A percentile compares a stretch with the other conserved stretches of the same genome.
These are phyloP conservation scores for Limosa lapponica DNA, from an alignment of 2,797 vertebrate genomes.

Conservation along the genomic window DNA sequence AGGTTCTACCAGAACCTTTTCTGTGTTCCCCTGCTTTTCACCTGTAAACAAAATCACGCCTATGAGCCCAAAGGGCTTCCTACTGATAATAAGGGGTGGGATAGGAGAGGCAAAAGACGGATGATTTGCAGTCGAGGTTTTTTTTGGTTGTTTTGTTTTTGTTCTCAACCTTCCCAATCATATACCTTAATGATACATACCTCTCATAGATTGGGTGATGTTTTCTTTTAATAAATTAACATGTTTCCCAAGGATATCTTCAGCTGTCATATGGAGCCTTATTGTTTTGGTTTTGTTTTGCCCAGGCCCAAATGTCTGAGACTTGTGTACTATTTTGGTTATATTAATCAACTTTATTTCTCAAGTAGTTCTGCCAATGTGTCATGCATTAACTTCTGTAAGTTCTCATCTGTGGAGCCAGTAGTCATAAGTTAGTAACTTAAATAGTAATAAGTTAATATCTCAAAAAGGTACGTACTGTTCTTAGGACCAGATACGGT, in stretches of 20 bases:
- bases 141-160: not conserved
- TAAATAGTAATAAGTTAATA: not conserved
- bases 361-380: not conserved
- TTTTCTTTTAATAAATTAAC: not conserved
- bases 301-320: not conserved
- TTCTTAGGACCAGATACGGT: not conserved
- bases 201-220: not conserved
- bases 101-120: not conserved
- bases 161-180: not conserved
- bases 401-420: not conserved
- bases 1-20: not conserved
- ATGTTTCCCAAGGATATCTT: not conserved
- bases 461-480: not conserved
- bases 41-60: not conserved
- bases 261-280: not conserved
- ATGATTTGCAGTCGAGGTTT: rapidly evolving
- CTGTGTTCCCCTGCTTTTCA: not conserved
- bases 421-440: not conserved
- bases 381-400: not conserved
- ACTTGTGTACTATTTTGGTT: not conserved
- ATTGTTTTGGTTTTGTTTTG: not conserved
- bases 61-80: not conserved
- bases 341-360: not conserved
- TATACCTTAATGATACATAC: not conserved
- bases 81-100: not conserved